phyloP scores from a whole-genome alignment of 2,888 invertebrate species.

The Heliconius charithonia region DNA sequence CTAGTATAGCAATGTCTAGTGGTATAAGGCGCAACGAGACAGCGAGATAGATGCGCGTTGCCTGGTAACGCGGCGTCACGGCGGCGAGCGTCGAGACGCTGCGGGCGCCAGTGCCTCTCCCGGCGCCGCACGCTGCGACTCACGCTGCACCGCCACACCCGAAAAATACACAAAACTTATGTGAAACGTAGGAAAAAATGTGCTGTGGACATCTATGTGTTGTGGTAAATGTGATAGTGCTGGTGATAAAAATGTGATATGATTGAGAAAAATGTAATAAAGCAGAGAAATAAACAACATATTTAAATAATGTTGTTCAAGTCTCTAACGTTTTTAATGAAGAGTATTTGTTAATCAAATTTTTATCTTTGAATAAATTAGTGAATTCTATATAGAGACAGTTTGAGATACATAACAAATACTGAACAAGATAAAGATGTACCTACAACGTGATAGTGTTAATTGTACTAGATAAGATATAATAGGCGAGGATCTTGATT shows the following conservation, averaged over 20 bases:
- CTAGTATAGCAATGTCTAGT: not conserved
- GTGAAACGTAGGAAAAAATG: constrained; percentile 17
- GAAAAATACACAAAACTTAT: constrained; percentile 32
- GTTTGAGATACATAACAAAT: constrained; percentile 38
- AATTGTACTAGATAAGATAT: constrained; percentile 54
- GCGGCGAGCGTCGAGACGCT: constrained; percentile 75
- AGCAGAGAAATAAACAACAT: not conserved
- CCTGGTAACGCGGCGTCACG: constrained; percentile 76
- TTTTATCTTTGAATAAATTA: constrained; percentile 6
- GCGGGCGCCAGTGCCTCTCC: constrained; percentile 71
- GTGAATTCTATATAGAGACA: constrained; percentile 16
- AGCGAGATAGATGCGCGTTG: constrained; percentile 59
- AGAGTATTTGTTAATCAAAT: not conserved
- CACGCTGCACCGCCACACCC: constrained; percentile 38
- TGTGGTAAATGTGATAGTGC: constrained; percentile 12
- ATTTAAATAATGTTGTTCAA: constrained; percentile 5
- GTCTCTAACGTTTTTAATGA: not conserved
- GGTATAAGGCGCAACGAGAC: constrained; percentile 32
- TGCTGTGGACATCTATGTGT: not conserved
- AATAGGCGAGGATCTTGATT: constrained; percentile 38
- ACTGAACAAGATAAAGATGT: constrained; percentile 55
- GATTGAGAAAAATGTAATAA: not conserved
- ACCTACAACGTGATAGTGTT: constrained; percentile 48
- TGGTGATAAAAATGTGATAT: constrained; percentile 6
- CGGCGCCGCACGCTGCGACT: constrained; percentile 57